phyloP scores from a whole-genome alignment of 2,888 invertebrate genomes.

The Leucoptera coffeella region DNA sequence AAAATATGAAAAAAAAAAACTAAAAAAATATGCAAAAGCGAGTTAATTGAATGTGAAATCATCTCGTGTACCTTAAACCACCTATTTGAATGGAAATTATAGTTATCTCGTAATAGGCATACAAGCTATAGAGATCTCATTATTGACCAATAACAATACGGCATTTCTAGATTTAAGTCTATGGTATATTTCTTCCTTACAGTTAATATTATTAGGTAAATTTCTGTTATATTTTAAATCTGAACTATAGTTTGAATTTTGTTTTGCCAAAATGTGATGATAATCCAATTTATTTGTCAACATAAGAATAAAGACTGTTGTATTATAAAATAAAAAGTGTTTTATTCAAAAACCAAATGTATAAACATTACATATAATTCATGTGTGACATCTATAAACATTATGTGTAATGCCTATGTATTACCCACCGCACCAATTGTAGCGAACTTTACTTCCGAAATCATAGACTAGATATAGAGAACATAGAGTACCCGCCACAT shows the following conservation, averaged over 20 bases:
- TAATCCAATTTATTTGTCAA: slow-evolving; percentile 19
- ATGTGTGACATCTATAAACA: too few relatives aligned
- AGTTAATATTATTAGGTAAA: slow-evolving; percentile 13
- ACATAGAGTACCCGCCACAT: too few relatives aligned
- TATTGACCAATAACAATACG: slow-evolving; percentile 51
- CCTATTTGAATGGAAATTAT: too few relatives aligned
- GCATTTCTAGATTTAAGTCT: slow-evolving; percentile 45
- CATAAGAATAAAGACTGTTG: slow-evolving; percentile 54
- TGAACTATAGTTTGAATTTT: slow-evolving; percentile 16
- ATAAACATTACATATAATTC: neutral
- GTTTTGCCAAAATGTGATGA: slow-evolving; percentile 31
- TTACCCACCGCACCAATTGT: too few relatives aligned
- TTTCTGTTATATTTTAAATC: slow-evolving; percentile 12
- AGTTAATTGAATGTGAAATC: too few relatives aligned
- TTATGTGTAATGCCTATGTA: too few relatives aligned
- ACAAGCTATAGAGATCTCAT: slow-evolving; percentile 47
- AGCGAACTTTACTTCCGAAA: too few relatives aligned
- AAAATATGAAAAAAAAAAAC: slow-evolving; percentile 16
- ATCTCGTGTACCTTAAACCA: too few relatives aligned
- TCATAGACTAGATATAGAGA: too few relatives aligned
- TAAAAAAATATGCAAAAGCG: too few relatives aligned
- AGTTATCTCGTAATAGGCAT: slow-evolving; percentile 29
- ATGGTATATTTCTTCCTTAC: slow-evolving; percentile 15
- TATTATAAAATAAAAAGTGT: slow-evolving; percentile 25
- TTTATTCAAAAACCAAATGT: neutral